These are phyloP conservation scores for Triplophysa dalaica DNA, from an alignment of 2,113 vertebrate genomes.

Conservation along the genomic window DNA sequence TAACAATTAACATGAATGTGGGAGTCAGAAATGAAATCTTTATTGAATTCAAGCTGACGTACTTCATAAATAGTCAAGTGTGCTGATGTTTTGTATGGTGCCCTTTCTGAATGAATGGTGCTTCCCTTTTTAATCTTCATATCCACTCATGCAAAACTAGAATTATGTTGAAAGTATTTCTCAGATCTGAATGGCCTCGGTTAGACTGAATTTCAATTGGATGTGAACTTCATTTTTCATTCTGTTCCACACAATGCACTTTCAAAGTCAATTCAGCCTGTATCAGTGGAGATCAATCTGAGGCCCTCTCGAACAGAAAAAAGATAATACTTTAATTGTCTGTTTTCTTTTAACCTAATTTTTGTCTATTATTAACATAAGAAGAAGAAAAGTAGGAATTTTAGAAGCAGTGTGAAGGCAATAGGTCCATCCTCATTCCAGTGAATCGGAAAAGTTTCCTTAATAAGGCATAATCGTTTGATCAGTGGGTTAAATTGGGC, in stretches of 20 bases:
- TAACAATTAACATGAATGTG: neutral
- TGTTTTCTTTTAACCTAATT: slow-evolving; percentile 39
- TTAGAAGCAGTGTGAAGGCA: slow-evolving; percentile 35
- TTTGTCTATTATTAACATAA: slow-evolving; percentile 46
- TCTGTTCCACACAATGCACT: slow-evolving; percentile 19
- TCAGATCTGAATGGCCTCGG: slow-evolving; percentile 27
- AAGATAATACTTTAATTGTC: slow-evolving; percentile 25
- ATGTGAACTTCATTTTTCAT: slow-evolving; percentile 15
- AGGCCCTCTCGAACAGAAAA: slow-evolving; percentile 1
- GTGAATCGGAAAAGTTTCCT: slow-evolving; percentile 22
- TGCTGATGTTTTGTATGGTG: neutral
- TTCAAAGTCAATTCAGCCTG: neutral
- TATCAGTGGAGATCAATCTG: slow-evolving; percentile 21
- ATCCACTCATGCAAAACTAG: slow-evolving; percentile 34
- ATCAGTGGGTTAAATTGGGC: slow-evolving; percentile 59
- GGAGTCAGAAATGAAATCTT: slow-evolving; percentile 2
- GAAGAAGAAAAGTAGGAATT: slow-evolving; percentile 21
- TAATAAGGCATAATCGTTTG: slow-evolving; percentile 60
- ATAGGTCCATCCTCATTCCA: neutral
- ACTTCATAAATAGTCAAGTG: slow-evolving; percentile 5
- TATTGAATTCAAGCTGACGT: slow-evolving; percentile 10
- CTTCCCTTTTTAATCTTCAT: slow-evolving; percentile 26
- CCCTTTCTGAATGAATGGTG: slow-evolving; percentile 10
- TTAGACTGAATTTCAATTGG: slow-evolving; percentile 33
- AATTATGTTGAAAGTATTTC: slow-evolving; percentile 21